Conservation (phyloP, 92 coral and sea anemone species). For the Porites lobata region DNA sequence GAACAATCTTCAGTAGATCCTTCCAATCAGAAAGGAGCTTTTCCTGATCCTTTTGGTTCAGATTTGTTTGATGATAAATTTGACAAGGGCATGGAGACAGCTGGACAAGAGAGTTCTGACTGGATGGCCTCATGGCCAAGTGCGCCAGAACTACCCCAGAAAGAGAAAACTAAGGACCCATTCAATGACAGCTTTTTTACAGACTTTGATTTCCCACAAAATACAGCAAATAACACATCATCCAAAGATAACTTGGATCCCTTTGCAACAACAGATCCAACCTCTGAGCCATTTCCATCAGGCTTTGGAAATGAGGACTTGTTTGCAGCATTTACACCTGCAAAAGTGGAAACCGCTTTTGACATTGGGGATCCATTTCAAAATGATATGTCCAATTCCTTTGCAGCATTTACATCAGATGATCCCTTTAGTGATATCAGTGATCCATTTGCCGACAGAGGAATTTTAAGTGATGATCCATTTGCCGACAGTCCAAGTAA, state of each 20-base stretch:
- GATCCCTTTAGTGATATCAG: constrained; percentile 93
- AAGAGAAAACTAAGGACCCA: constrained; percentile 42
- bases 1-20: constrained; percentile 15
- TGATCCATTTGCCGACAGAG: constrained; percentile 95
- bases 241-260: constrained; percentile 40
- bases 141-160: not conserved
- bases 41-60: constrained; percentile 60
- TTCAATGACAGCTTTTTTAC: constrained; percentile 85
- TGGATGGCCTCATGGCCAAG: constrained; percentile 59
- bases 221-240: not conserved
- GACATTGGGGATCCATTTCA: constrained; percentile 50
- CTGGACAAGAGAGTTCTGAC: not conserved
- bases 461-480: constrained; percentile 75
- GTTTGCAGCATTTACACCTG: constrained; percentile 62
- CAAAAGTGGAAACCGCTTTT: constrained; percentile 27
- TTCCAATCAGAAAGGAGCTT: constrained; percentile 18
- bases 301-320: constrained; percentile 61
- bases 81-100: not conserved
- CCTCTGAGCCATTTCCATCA: constrained; percentile 33
- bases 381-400: constrained; percentile 70
- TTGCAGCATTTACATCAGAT: constrained; percentile 60
- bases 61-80: constrained; percentile 22
- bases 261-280: constrained; percentile 32
- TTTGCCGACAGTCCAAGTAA: constrained; percentile 76
- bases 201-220: constrained; percentile 72